Base-by-base conservation (phyloP, 2,113 vertebrate genomes). In the Epinephelus fuscoguttatus region DNA sequence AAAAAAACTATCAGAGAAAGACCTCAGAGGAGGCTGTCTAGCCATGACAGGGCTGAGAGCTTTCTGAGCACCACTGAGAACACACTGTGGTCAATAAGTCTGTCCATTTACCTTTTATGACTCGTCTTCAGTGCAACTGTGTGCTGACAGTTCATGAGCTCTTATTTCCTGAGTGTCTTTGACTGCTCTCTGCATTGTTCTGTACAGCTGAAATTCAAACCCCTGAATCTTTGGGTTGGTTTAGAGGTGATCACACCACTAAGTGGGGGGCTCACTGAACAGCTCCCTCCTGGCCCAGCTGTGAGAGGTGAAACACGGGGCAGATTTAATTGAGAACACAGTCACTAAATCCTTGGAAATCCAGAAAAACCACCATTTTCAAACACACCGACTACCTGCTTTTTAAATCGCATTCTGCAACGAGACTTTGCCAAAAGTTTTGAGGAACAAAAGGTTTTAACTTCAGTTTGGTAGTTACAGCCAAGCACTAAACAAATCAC, bases 21-120 rank as follows among this genome's bases (percentile, higher is more conserved):
- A 60, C 27, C 68, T 60, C 59, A 63, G 57, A 82, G 42, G 52
- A 83, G 37, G 56, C 23, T 18, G 19, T 30, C 53, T 60, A 11
- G 42, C 47, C 56, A 23, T 19, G 30, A 64, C 60, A 62, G 15
- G 18, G 42, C 57, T 27, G 66, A 84, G 56, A 84, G 69, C 62
- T 77, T 71, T 77, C 42, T 40, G 55, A 80, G 66, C 55, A 72
- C 64, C 23, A 27, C 57, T 69, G 50, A 75, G 25, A 67, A 82
- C 52, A 70, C 62, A 45, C 57, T 57, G 42, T n/a, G 70, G 80
- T 78, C 80, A 84, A 77, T 87, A 75, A 59, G 2, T 76, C 56
- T 21, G 45, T 23, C 70, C 49, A 80, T 75, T 77, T 37, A 63
- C 23, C 49, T 74, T 70, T 49, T 47, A 63, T 42, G 68, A 25